Percentiles rank a stretch among this genome's conserved stretches.
phyloP scores from a whole-genome alignment of 2,797 vertebrate genomes.

The Streptopelia turtur region DNA sequence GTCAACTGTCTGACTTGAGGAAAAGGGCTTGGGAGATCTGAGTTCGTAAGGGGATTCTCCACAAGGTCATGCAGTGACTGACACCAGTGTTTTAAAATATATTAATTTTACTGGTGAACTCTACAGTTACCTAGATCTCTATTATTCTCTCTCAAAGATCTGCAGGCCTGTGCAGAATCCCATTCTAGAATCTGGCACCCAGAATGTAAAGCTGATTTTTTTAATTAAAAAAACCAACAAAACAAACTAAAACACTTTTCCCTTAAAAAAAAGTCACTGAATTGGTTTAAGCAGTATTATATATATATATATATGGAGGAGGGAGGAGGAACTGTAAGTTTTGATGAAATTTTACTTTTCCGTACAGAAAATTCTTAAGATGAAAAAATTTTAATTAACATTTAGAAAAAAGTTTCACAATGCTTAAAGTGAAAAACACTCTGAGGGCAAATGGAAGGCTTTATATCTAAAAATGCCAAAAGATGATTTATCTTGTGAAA shows the following conservation, averaged over 20 bases:
- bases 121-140: not conserved
- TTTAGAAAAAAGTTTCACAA: not conserved
- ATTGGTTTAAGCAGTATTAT: no score
- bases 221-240: not conserved
- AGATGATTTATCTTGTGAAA: not conserved
- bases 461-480: not conserved
- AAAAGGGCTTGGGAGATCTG: not conserved
- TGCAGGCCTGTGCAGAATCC: not conserved
- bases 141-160: not conserved
- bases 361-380: not conserved
- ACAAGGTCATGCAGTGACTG: not conserved
- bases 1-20: not conserved
- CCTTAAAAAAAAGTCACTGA: not conserved
- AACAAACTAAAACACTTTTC: not conserved
- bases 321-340: not conserved
- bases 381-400: not conserved
- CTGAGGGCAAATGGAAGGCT: not conserved
- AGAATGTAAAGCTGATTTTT: not conserved
- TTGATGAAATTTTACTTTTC: not conserved
- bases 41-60: not conserved
- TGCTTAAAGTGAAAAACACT: not conserved
- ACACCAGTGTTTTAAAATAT: not conserved
- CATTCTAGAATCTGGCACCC: not conserved
- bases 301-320: not conserved
- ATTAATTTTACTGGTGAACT: not conserved